Conservation (phyloP, 2,113 vertebrate species). For the Aldabrachelys gigantea region DNA sequence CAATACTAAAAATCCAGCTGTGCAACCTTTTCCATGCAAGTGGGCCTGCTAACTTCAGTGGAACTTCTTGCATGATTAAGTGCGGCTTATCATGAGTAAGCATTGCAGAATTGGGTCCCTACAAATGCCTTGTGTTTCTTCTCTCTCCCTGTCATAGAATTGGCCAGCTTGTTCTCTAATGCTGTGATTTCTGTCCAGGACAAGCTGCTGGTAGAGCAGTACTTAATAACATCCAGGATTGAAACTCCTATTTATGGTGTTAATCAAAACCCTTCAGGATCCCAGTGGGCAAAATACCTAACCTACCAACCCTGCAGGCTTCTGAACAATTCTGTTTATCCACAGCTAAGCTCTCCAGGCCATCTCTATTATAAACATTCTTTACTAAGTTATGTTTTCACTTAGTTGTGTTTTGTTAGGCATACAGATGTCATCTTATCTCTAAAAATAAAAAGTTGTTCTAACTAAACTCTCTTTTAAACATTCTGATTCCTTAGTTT, state of each 20-base stretch:
- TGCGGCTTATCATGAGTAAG: not conserved
- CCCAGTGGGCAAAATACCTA: constrained; percentile 20
- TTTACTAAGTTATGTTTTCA: constrained; percentile 39
- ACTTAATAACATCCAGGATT: constrained; percentile 17
- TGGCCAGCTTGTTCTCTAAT: constrained; percentile 24
- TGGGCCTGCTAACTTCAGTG: not conserved
- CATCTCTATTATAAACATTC: not conserved
- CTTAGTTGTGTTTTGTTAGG: constrained; percentile 26
- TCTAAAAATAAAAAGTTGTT: not conserved
- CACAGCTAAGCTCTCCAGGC: not conserved
- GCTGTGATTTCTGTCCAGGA: constrained; percentile 34
- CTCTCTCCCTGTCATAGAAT: constrained; percentile 34
- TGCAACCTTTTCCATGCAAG: not conserved
- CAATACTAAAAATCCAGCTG: not conserved
- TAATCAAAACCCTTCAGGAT: constrained; percentile 45
- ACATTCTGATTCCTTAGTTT: not conserved
- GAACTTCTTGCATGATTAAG: not conserved
- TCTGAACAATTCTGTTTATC: constrained; percentile 26
- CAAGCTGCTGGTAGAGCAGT: constrained; percentile 30
- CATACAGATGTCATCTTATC: not conserved
- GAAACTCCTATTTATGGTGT: constrained; percentile 39
- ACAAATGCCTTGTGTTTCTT: constrained; percentile 38
- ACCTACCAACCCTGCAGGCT: not conserved
- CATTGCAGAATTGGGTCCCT: constrained; percentile 6
- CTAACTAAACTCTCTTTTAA: not conserved